These are phyloP conservation scores for Drosophila prosaltans DNA, from an alignment of 1,140 invertebrate genomes.

Conservation along the genomic window DNA sequence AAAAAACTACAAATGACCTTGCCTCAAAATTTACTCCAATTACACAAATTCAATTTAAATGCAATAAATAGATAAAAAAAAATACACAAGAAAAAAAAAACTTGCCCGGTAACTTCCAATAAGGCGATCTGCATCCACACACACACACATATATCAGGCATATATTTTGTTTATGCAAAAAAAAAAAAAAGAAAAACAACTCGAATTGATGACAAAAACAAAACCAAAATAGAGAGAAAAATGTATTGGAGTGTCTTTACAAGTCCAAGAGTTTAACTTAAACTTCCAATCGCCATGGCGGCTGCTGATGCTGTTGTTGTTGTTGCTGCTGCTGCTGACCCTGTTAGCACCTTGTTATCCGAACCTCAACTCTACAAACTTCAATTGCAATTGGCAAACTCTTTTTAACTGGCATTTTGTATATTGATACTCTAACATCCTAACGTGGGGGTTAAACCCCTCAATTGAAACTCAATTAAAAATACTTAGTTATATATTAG, in stretches of 20 bases:
- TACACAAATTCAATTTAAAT: slow-evolving; percentile 55
- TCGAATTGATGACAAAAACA: slow-evolving; percentile 2
- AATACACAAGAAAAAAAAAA: slow-evolving; percentile 16
- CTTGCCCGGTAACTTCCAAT: slow-evolving; percentile 21
- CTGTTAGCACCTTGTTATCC: slow-evolving; percentile 55
- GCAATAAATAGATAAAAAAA: slow-evolving; percentile 21
- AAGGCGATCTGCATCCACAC: slow-evolving; percentile 2
- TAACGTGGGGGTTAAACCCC: background rate
- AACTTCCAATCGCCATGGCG: slow-evolving; percentile 29
- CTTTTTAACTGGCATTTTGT: slow-evolving; percentile 38
- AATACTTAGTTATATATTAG: too few relatives aligned
- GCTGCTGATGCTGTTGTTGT: slow-evolving; percentile 63
- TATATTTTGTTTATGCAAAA: background rate
- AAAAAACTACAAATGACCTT: slow-evolving; percentile 35
- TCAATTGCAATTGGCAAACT: background rate
- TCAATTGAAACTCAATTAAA: too few relatives aligned
- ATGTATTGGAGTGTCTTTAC: slow-evolving; percentile 27
- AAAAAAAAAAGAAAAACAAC: background rate
- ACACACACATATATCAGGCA: background rate
- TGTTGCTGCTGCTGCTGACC: slow-evolving; percentile 55
- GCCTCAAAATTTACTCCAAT: slow-evolving; percentile 49
- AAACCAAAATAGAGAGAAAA: background rate
- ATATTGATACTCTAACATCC: background rate
- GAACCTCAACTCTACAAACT: background rate
- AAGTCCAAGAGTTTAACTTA: slow-evolving; percentile 17